Evolutionary conservation across 1,140 invertebrate genomes (phyloP), one percentile per base, ranked within the genome.

Genomic region (Nasonia giraulti): DNA sequence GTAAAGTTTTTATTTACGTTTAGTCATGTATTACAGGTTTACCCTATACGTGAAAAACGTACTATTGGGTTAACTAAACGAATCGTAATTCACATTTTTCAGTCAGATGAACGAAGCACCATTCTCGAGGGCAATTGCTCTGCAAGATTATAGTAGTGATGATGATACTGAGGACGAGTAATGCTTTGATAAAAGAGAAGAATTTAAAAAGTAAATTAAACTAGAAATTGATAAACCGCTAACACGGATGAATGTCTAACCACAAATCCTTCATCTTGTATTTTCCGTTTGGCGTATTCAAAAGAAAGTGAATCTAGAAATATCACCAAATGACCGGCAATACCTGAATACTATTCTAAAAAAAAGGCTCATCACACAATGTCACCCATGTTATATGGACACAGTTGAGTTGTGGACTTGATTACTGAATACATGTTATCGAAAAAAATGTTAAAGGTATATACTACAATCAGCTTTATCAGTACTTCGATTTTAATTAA

Each of bases 151-250:
- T 94, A 97, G 96, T 80, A 98, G 97, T 92, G 97, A 98, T 89
- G 96, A 97, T 37, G 97, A 98, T 90, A 97, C 97, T 47, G 97
- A 98, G 91, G 97, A 97, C 89, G 96, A 97, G 94, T 97, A 95
- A 94, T 81, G 66, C 55, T 17, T 47, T 73, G 68, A 44, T 73
- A 31, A 23, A 82, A 78, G 69, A 68, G 14, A 68, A 68, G 44
- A 71, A 44, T 50, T 23, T 33, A 75, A 68, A 27, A 85, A 77
- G 55, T 44, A 37, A 62, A 77, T 68, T 69, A 79, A 20, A 62
- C 17, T 62, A 62, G 20, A 62, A 77, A 81, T 85, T 47, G 20
- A 78, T 71, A 71, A 17, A 69, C 74, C 62, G 82, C 31, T 73
- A 78, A 85, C 74, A 82, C 74, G 80, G 80, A 82, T 82, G 23